A percentile compares a stretch with the other conserved stretches of the same genome.
Evolutionary conservation across 2,113 vertebrate genomes (phyloP).

Genomic region (Calcarius ornatus): DNA sequence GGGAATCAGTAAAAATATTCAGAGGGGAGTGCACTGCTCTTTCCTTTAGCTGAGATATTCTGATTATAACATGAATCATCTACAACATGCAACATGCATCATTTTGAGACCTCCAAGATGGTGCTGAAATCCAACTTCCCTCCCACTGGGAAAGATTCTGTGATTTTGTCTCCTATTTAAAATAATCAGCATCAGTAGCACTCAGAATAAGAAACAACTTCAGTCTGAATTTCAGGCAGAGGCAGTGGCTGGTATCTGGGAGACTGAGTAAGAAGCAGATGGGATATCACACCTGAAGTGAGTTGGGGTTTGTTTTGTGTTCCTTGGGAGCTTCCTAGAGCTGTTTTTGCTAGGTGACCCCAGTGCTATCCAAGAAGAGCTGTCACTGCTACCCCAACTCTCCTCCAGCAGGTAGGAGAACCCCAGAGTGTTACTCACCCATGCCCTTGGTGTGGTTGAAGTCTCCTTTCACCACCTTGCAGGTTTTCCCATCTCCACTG

Average conservation of each 20-base stretch:
- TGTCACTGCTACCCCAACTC: neutral
- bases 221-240: neutral
- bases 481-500: slow-evolving; percentile 90
- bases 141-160: neutral
- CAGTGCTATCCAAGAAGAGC: neutral
- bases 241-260: neutral
- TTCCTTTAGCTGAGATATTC: neutral
- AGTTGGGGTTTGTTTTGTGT: neutral
- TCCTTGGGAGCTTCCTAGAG: neutral
- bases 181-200: neutral
- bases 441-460: slow-evolving; percentile 93
- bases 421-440: slow-evolving; percentile 78
- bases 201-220: neutral
- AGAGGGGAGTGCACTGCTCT: neutral
- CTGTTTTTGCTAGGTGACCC: neutral
- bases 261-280: neutral
- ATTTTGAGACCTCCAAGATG: neutral
- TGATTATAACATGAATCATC: neutral
- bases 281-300: neutral
- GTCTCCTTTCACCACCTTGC: slow-evolving; percentile 92
- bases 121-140: neutral
- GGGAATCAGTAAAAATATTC: neutral
- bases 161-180: neutral
- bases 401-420: neutral
- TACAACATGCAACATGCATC: neutral